These are phyloP conservation scores for Argopecten irradians DNA, from an alignment of 1,140 invertebrate species.

Conservation along the genomic window DNA sequence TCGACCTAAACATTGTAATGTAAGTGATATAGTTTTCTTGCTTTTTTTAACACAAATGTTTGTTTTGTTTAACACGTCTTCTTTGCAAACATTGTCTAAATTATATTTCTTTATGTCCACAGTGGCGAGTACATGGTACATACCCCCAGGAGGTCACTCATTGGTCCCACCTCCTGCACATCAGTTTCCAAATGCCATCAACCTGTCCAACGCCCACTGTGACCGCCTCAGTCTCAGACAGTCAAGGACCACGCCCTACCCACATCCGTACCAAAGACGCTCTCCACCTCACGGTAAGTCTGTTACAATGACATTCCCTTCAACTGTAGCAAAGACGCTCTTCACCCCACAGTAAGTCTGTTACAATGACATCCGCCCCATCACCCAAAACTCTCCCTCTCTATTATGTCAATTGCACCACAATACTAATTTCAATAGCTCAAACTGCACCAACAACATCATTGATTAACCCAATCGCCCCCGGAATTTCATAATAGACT, in stretches of 20 bases:
- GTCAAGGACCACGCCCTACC: constrained; percentile 62
- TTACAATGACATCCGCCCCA: background rate
- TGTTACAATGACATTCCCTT: background rate
- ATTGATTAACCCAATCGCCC: too few species aligned
- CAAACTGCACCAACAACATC: too few species aligned
- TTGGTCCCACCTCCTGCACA: constrained; percentile 71
- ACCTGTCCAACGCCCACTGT: constrained; percentile 68
- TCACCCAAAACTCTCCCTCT: too few species aligned
- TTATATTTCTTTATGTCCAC: constrained; percentile 50
- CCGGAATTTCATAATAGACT: too few species aligned
- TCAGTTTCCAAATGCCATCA: constrained; percentile 68
- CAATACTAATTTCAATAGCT: too few species aligned
- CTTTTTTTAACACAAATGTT: background rate
- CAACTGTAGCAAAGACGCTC: background rate
- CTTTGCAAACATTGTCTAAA: background rate
- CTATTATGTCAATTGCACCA: too few species aligned
- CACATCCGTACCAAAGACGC: constrained; percentile 69
- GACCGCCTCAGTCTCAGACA: constrained; percentile 69
- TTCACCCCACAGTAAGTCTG: background rate
- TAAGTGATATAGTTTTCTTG: too few species aligned
- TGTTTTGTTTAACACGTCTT: background rate
- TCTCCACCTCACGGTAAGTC: constrained; percentile 63
- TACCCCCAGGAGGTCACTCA: constrained; percentile 62
- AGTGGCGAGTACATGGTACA: constrained; percentile 72
- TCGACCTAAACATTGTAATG: background rate